Base-by-base conservation (phyloP, 2,113 vertebrate genomes). In the Synodontis membranacea region DNA sequence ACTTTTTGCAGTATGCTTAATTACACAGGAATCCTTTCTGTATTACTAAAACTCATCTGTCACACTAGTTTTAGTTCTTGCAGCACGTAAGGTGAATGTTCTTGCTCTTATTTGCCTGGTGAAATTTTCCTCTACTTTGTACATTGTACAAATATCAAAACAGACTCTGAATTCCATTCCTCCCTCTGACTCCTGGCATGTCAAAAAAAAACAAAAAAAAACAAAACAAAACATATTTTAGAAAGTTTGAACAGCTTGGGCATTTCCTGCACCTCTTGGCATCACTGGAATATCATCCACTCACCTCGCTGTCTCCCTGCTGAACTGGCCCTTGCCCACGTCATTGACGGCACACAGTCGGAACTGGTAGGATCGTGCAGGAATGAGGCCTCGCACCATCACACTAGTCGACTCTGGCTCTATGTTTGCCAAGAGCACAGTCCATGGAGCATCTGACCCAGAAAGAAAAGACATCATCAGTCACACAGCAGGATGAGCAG, bases 341-440 rank as follows among this genome's bases (percentile, higher is more conserved):
- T 99, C 97, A 0, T 99, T 99, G 74, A 97, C 94, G 0, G 98
- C 98, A 0, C 97, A 98, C 80, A 98, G 96, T 68, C 97, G 97
- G 93, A 99, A 99, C 92, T 98, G 98, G 91, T 99, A 99, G 50
- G 97, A 99, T 19, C 98, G 96, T 0, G 98, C 97, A 0, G 98
- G 98, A 64, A 97, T 97, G 90, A 99, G 93, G 81, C 96, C 97
- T 81, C 95, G 93, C 83, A 99, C 97, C 0, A 88, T 91, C 84
- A 98, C 95, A 0, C 95, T 97, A 0, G 92, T 94, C 0, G 93
- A 93, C 91, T 97, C 96, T 0, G 98, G 97, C 89, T 98, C 97
- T 60, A 99, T 96, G 1, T 95, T 98, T 91, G 96, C 94, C 93
- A 98, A 92, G 75, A 98, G 97, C 83, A 97, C 94, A 0, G 95